Evolutionary conservation across 2,113 vertebrate genomes (phyloP).

Genomic region (Gavialis gangeticus): DNA sequence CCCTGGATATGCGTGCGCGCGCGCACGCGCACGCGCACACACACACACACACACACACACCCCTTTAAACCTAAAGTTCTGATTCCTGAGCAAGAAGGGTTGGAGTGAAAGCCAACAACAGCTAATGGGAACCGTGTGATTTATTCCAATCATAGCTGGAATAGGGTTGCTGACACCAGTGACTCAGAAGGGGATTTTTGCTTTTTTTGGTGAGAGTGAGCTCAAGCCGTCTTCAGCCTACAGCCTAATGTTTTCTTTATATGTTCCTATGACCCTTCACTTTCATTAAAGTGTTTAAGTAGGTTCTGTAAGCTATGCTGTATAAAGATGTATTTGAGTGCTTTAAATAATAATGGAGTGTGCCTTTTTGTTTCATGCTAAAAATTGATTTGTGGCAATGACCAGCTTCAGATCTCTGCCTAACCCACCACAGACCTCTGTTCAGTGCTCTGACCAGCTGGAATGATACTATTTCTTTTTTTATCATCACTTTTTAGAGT

Average conservation of each 20-base stretch:
- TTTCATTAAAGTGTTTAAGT: neutral
- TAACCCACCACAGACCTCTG: neutral
- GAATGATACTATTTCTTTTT: neutral
- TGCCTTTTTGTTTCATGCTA: neutral
- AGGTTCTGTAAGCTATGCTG: neutral
- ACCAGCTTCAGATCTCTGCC: neutral
- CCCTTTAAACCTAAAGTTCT: neutral
- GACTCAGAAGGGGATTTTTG: too few species aligned
- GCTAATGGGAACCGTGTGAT: too few species aligned
- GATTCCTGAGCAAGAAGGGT: neutral
- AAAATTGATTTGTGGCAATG: neutral
- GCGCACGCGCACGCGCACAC: too few species aligned
- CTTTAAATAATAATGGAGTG: neutral
- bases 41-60: too few species aligned
- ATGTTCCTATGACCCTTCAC: too few species aligned
- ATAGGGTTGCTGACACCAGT: rapidly evolving
- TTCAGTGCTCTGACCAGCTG: neutral
- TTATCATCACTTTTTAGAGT: neutral
- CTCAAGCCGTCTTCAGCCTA: neutral
- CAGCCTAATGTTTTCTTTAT: too few species aligned
- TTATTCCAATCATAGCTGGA: too few species aligned
- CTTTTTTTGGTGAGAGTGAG: neutral
- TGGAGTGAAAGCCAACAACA: too few species aligned
- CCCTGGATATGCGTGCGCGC: too few species aligned
- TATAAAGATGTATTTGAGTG: neutral